phyloP scores from a whole-genome alignment of 1,140 invertebrate genomes.

The Lordiphosa collinella region DNA sequence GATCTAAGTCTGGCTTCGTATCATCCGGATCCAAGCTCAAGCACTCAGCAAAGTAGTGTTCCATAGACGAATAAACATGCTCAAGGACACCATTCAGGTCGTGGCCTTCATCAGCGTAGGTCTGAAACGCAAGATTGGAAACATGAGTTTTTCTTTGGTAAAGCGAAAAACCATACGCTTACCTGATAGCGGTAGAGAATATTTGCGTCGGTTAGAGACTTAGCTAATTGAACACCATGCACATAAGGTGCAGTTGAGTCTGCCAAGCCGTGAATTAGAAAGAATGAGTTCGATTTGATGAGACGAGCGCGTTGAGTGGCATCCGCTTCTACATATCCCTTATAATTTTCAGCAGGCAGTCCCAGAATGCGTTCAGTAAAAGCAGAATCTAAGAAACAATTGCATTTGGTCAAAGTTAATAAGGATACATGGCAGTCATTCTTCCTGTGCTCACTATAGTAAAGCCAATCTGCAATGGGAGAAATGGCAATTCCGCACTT shows the following conservation, averaged over 20 bases:
- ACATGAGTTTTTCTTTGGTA: background rate
- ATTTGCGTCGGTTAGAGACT: constrained; percentile 90
- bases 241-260: constrained; percentile 96
- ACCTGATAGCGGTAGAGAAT: constrained; percentile 96
- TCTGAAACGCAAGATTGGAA: constrained; percentile 80
- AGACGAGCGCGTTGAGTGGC: constrained; percentile 91
- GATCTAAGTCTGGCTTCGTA: constrained; percentile 70
- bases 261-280: constrained; percentile 91
- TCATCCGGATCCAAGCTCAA: constrained; percentile 89
- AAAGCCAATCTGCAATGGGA: constrained; percentile 96
- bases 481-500: constrained; percentile 96
- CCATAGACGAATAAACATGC: constrained; percentile 92
- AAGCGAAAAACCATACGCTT: background rate
- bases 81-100: constrained; percentile 87
- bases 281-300: constrained; percentile 91
- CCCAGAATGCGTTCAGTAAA: constrained; percentile 96
- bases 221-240: constrained; percentile 92
- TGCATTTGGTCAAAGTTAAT: background rate
- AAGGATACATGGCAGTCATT: background rate
- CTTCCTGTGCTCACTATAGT: constrained; percentile 89
- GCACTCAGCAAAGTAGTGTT: constrained; percentile 91
- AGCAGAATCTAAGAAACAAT: constrained; percentile 87
- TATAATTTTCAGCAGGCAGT: constrained; percentile 92
- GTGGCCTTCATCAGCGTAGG: constrained; percentile 91
- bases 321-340: constrained; percentile 95